Base-by-base conservation (phyloP, 1,140 invertebrate species). In the Diachasma alloeum region DNA sequence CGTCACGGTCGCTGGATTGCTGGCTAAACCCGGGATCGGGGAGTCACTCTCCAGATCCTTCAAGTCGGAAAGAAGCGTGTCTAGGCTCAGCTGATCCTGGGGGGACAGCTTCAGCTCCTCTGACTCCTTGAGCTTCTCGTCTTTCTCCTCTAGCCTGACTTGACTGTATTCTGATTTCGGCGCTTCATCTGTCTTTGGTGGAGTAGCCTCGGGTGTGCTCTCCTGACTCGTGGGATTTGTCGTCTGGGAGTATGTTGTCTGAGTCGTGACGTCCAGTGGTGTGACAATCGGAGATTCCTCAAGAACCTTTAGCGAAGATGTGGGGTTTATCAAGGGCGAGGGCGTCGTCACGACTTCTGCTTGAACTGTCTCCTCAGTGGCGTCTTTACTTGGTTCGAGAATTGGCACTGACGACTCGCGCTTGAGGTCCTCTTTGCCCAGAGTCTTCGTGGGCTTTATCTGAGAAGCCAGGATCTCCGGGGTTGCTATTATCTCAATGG, bases 31-130 rank as follows among this genome's bases (percentile, higher is more conserved):
- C 74, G 86, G 75, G n/a, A 83, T 68, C 5, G 78, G 72, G 1
- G 81, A 72, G 9, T 89, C 89, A 5, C 83, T 81, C 66, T 90
- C 89, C 6, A 90, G 77, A 74, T 90, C 88, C 46, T 90, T 90
- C 15, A 91, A 81, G 78, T 91, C 91, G 0, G 89, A 90, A 15
- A 91, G 77, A n/a, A 91, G 81, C 46, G 87, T 87, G 24, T 91
- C 91, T 9, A 91, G 81, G 1, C 83, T 81, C 9, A 88, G 72
- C 10, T 88, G 83, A 79, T 91, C 90, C 36, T 88, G 85, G 5
- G 78, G 17, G 2, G 79, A 76, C 19, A 83, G 80, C 81, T 17
- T 86, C 84, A 68, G 85, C 84, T 48, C 13, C 22, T 75, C 83
- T 6, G 31, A 31, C 9, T 72, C 74, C 56, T 56, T 53, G n/a